A percentile compares a stretch with the other conserved stretches of the same genome.
Conservation (phyloP, 1,140 invertebrate species). For the Mercenaria mercenaria region DNA sequence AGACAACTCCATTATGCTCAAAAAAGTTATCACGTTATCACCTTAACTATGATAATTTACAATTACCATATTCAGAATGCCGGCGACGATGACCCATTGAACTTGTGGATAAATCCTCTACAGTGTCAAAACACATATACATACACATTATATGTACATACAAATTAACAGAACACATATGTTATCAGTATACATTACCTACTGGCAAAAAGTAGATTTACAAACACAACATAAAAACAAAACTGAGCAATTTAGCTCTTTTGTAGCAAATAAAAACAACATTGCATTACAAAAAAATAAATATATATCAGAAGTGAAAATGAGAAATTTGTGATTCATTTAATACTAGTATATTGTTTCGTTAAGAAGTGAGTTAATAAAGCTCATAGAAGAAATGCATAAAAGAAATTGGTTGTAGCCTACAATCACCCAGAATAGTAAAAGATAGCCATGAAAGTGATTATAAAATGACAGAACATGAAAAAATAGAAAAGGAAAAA, state of each 20-base stretch:
- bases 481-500: background rate
- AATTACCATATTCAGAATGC: constrained; percentile 41
- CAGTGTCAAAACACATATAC: constrained; percentile 10
- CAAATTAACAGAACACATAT: background rate
- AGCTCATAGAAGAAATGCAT: no score
- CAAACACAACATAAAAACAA: background rate
- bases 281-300: background rate
- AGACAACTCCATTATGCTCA: no score
- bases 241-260: background rate
- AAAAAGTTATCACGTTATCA: background rate
- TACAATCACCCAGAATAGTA: no score
- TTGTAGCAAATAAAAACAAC: background rate
- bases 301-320: no score
- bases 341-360: no score
- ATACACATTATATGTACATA: constrained; percentile 5
- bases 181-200: background rate
- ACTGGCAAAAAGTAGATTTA: background rate
- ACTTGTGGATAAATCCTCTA: constrained; percentile 23
- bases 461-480: no score
- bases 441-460: no score
- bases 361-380: no score
- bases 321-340: no score
- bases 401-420: no score
- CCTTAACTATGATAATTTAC: background rate
- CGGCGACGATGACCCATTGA: background rate